Conservation (phyloP, 1,140 invertebrate species). For the Paraescarpia echinospica region DNA sequence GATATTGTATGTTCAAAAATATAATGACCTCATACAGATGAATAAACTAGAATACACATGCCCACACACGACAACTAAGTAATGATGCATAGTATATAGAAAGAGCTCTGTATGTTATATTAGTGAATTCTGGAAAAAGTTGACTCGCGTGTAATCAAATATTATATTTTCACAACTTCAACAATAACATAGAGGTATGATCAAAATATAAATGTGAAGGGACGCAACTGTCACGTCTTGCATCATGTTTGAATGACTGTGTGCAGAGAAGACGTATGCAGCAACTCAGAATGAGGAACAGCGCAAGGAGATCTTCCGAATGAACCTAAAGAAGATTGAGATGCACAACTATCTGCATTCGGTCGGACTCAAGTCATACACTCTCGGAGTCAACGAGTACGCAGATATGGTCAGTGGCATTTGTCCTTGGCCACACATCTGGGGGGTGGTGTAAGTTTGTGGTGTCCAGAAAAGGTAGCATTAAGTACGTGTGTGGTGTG, state of each 20-base stretch:
- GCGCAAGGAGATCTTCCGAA: constrained; percentile 23
- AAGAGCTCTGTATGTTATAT: neutral
- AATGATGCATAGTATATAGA: neutral
- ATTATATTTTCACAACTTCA: no score
- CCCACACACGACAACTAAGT: no score
- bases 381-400: constrained; percentile 24
- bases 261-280: constrained; percentile 6
- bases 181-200: no score
- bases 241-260: no score
- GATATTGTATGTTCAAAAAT: no score
- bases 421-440: neutral
- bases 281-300: constrained; percentile 9
- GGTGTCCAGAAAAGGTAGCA: no score
- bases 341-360: constrained; percentile 27
- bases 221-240: neutral
- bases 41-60: no score
- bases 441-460: no score
- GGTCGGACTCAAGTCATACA: constrained; percentile 22
- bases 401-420: constrained; percentile 26
- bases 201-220: no score
- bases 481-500: no score
- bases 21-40: no score
- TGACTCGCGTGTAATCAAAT: neutral
- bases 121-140: neutral
- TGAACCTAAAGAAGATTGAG: constrained; percentile 27